phyloP scores from a whole-genome alignment of 1,140 invertebrate genomes.

The Papilio polytes region DNA sequence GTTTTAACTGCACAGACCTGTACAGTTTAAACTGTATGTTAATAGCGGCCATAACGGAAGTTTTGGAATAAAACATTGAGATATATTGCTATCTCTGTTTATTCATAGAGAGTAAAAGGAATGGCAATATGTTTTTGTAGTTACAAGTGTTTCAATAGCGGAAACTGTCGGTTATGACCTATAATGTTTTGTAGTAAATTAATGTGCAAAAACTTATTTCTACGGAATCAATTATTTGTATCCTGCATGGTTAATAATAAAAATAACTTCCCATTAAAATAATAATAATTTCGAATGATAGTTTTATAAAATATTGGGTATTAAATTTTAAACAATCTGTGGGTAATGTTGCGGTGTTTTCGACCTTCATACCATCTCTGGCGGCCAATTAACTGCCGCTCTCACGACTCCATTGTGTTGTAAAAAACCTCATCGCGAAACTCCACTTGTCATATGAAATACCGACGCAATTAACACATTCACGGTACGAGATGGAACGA shows the following conservation, averaged over 20 bases:
- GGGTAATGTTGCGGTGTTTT: conserved; percentile 17
- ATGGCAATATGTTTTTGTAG: too few relatives aligned
- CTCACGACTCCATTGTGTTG: conserved; percentile 32
- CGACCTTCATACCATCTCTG: conserved; percentile 26
- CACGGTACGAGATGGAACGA: not conserved
- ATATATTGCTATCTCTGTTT: not conserved
- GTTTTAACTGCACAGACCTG: too few relatives aligned
- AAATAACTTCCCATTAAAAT: not conserved
- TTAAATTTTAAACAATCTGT: conserved; percentile 1
- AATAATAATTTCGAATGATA: not conserved
- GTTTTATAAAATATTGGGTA: not conserved
- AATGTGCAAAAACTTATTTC: too few relatives aligned
- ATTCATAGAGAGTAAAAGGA: too few relatives aligned
- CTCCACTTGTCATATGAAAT: conserved; percentile 31
- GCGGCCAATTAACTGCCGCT: conserved; percentile 32
- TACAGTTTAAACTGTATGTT: too few relatives aligned
- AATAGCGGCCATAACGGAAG: too few relatives aligned
- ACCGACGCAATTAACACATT: conserved; percentile 30
- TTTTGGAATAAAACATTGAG: not conserved
- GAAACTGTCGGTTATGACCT: too few relatives aligned
- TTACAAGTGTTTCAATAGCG: too few relatives aligned
- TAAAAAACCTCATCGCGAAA: conserved; percentile 36
- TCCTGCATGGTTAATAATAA: not conserved
- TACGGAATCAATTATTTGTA: too few relatives aligned
- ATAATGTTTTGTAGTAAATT: too few relatives aligned